phyloP scores from a whole-genome alignment of 2,888 invertebrate genomes.

The Tridacna crocea region DNA sequence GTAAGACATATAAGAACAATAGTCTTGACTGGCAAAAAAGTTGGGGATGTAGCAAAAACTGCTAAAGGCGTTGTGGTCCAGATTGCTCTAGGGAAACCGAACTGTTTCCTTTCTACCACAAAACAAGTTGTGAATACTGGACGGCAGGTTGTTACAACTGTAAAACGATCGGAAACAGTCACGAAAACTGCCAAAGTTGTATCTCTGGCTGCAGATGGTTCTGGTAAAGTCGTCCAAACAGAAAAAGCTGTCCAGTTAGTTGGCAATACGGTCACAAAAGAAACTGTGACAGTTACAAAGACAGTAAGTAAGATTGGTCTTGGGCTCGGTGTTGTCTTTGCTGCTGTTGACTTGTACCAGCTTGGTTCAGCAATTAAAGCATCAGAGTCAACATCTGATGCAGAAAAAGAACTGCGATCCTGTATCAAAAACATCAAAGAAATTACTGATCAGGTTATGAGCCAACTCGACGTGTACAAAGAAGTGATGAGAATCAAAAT shows the following conservation, averaged over 20 bases:
- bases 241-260: neutral
- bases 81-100: neutral
- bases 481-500: neutral
- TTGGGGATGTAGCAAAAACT: neutral
- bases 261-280: neutral
- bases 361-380: neutral
- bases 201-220: neutral
- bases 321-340: conserved; percentile 5
- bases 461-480: neutral
- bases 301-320: conserved; percentile 11
- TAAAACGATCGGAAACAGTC: neutral
- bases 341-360: conserved; percentile 16
- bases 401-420: conserved; percentile 5
- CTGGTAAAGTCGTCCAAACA: conserved; percentile 4
- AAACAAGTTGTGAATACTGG: neutral
- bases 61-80: neutral
- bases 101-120: neutral
- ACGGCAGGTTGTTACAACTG: neutral
- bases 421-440: conserved; percentile 3
- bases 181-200: neutral
- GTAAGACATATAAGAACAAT: neutral
- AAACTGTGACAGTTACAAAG: neutral
- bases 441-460: conserved; percentile 2
- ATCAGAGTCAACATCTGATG: conserved; percentile 11
- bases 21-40: neutral